Conservation (phyloP, 92 coral and sea anemone species). For the Siderastrea siderea region DNA sequence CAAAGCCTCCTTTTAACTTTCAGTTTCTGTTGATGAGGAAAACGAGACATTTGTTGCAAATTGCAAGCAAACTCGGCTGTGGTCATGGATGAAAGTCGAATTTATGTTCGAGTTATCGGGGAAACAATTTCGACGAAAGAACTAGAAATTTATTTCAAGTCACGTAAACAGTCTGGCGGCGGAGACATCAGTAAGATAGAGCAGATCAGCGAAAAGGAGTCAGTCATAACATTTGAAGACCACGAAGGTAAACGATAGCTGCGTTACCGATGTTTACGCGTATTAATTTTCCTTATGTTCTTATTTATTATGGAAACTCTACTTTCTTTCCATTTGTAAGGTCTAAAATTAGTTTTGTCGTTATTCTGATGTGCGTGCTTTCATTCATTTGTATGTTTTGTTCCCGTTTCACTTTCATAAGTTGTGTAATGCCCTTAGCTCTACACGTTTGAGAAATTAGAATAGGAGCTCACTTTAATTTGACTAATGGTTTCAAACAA, state of each 20-base stretch:
- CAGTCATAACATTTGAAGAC: conserved; percentile 32
- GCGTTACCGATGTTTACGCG: background rate
- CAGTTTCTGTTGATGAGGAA: conserved; percentile 21
- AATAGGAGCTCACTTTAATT: no score
- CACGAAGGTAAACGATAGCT: conserved; percentile 26
- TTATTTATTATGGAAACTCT: no score
- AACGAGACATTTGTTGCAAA: no score
- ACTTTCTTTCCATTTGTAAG: no score
- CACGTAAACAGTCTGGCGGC: conserved; percentile 64
- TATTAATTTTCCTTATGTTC: no score
- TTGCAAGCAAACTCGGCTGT: no score
- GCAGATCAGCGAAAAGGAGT: conserved; percentile 34
- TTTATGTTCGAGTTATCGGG: conserved; percentile 32
- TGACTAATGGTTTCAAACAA: no score
- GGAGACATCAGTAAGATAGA: conserved; percentile 43
- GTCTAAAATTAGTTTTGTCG: no score
- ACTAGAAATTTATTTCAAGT: conserved; percentile 53
- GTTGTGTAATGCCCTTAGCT: no score
- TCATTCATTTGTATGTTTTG: background rate
- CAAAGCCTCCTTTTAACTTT: background rate
- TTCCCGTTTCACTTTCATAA: conserved; percentile 22
- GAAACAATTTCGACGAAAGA: conserved; percentile 17
- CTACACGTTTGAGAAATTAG: no score
- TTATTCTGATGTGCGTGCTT: no score
- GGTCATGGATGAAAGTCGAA: conserved; percentile 8